Base-by-base conservation (phyloP, 2,113 vertebrate species). In the Festucalex cinctus region DNA sequence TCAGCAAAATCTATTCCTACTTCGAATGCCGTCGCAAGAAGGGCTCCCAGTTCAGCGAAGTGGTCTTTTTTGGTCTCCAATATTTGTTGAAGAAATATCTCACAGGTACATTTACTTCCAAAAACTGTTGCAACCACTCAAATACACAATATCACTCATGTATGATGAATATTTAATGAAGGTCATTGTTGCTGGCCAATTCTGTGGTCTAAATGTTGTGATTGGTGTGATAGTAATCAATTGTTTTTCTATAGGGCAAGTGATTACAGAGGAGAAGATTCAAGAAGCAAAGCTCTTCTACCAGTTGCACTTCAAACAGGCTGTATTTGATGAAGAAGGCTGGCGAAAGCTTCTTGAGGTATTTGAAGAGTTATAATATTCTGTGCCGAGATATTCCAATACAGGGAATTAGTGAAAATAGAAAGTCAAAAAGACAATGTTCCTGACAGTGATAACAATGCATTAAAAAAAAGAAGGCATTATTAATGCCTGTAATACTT, bases 31-130 rank as follows among this genome's bases (percentile, higher is more conserved):
- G 91, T 26, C 74, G 57, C 32, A 88, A 84, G 74, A 91, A 86
- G 63, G 88, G 83, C 12, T 72, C 78, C 32, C 90, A 83, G 67
- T 90, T 89, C 49, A 89, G 22, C 8, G 90, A 92, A 75, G 88
- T 91, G 65, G 90, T 93, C 63, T 93, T 93, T 68, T 93, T 92
- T 10, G 92, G 92, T 20, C 86, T 92, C 28, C 90, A 93, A 77
- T 92, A 92, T 65, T 84, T 92, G 20, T 73, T 93, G 48, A 91
- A 92, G 84, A 92, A 92, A 66, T 93, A 92, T 62, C 85, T 93
- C 24, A 68, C 83, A 83, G 91, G 92, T 92, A 80, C 16, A 41
- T 28, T 59, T 16, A 43, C 46, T 46, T 28, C 19, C 4, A 41
- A 39, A 9, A 72, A n/a, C n/a, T n/a, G n/a, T n/a, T n/a, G n/a